These are phyloP conservation scores for Amyelois transitella DNA, from an alignment of 1,140 invertebrate genomes.

Conservation along the genomic window DNA sequence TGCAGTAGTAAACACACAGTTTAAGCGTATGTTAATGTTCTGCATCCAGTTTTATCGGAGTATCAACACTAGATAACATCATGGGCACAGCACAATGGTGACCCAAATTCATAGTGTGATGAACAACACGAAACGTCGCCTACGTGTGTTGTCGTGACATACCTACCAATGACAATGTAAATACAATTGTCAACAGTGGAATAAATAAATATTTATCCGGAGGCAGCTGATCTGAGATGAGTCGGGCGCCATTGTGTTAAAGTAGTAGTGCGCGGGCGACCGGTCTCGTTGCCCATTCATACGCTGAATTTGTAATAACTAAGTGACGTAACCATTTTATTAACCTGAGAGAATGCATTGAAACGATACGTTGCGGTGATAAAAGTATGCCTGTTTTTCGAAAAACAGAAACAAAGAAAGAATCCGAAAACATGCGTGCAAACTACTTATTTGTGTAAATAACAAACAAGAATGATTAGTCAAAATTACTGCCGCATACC, in stretches of 20 bases:
- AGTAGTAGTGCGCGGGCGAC: slow-evolving; percentile 28
- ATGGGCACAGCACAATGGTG: slow-evolving; percentile 14
- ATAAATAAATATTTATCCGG: slow-evolving; percentile 69
- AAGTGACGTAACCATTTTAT: slow-evolving; percentile 29
- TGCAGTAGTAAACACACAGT: neutral
- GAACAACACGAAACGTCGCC: slow-evolving; percentile 50
- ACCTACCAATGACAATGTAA: slow-evolving; percentile 59
- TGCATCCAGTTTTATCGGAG: slow-evolving; percentile 14
- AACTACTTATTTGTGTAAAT: too few species aligned
- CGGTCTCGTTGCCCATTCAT: slow-evolving; percentile 27
- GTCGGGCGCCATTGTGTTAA: slow-evolving; percentile 41
- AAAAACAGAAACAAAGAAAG: neutral
- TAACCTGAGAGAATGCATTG: neutral
- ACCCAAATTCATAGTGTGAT: slow-evolving; percentile 53
- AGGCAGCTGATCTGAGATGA: slow-evolving; percentile 49
- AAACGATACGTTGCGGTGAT: neutral
- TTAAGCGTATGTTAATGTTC: neutral
- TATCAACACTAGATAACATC: slow-evolving; percentile 15
- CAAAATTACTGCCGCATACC: too few species aligned
- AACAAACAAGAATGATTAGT: too few species aligned
- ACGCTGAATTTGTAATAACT: slow-evolving; percentile 27
- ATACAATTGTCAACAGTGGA: slow-evolving; percentile 66
- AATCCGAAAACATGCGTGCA: too few species aligned
- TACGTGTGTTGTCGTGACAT: slow-evolving; percentile 40
- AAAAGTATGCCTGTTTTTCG: too few species aligned